These are phyloP conservation scores for Sciurus niger DNA, from an alignment of 2,113 vertebrate species.

Conservation along the genomic window DNA sequence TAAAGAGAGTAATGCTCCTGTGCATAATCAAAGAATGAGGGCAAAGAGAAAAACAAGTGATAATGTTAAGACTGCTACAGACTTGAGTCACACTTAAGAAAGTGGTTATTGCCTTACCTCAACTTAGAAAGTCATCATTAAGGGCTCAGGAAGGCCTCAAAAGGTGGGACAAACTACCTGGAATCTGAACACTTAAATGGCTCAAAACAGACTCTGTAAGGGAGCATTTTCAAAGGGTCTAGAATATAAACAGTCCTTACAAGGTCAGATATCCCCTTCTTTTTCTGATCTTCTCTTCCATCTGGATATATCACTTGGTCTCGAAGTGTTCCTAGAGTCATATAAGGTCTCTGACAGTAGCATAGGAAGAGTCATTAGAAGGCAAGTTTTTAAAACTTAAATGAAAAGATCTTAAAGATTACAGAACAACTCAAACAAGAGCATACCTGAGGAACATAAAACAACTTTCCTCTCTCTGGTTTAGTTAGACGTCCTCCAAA, in stretches of 20 bases:
- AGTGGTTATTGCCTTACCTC: not conserved
- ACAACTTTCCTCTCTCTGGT: constrained; percentile 97
- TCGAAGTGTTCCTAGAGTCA: constrained; percentile 97
- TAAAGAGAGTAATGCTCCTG: not conserved
- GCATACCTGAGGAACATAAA: constrained; percentile 98
- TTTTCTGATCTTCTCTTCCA: constrained; percentile 94
- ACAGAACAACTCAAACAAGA: constrained; percentile 57
- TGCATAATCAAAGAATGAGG: not conserved
- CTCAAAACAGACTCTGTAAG: constrained; percentile 40
- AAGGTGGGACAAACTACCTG: not conserved
- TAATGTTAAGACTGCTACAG: not conserved
- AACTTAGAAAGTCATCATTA: not conserved
- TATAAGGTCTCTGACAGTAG: constrained; percentile 95
- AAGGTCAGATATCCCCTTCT: constrained; percentile 96
- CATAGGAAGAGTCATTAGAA: constrained; percentile 38
- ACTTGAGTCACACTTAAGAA: not conserved
- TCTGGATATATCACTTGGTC: constrained; percentile 99
- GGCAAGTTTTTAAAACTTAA: constrained; percentile 38
- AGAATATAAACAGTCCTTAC: constrained; percentile 84
- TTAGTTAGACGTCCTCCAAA: constrained; percentile 97
- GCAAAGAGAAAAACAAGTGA: constrained; percentile 12
- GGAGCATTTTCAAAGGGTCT: not conserved
- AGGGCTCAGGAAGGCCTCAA: not conserved
- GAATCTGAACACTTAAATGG: constrained; percentile 8
- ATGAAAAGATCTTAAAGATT: constrained; percentile 27